phyloP scores from a whole-genome alignment of 2,888 invertebrate species.

The Octonoba sinensis region DNA sequence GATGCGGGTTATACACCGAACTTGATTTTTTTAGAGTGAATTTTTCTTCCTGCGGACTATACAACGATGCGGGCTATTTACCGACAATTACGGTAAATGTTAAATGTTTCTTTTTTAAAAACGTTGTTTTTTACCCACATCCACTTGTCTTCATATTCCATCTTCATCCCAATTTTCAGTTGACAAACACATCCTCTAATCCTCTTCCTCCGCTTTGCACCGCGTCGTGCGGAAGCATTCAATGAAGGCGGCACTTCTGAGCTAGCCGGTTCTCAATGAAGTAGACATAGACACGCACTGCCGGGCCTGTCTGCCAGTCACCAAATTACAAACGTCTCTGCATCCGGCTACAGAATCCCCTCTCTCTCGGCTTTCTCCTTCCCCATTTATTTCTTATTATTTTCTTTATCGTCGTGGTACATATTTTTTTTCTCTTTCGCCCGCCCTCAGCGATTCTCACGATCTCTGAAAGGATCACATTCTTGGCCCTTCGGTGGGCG shows the following conservation, averaged over 20 bases:
- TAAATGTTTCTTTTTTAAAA: no score
- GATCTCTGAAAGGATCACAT: conserved; percentile 54
- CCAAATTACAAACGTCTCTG: conserved; percentile 55
- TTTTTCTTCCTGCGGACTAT: no score
- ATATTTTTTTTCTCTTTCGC: conserved; percentile 22
- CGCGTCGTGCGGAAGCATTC: background rate
- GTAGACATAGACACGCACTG: conserved; percentile 43
- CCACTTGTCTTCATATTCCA: background rate
- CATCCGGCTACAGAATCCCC: conserved; percentile 55
- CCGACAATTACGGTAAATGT: no score
- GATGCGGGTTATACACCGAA: no score
- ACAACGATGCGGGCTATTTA: no score
- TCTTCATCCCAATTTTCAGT: background rate
- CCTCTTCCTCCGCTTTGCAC: conserved; percentile 2
- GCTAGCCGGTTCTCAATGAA: no score
- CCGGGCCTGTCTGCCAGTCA: conserved; percentile 41
- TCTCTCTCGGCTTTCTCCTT: conserved; percentile 12
- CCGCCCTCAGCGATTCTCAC: conserved; percentile 56
- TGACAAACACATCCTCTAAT: background rate
- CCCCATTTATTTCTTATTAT: conserved; percentile 52
- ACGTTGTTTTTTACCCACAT: no score
- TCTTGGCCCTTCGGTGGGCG: conserved; percentile 33
- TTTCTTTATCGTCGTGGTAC: conserved; percentile 42
- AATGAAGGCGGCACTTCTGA: no score
- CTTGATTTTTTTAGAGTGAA: no score